phyloP scores from a whole-genome alignment of 2,888 invertebrate genomes.

The Erebia epiphron region DNA sequence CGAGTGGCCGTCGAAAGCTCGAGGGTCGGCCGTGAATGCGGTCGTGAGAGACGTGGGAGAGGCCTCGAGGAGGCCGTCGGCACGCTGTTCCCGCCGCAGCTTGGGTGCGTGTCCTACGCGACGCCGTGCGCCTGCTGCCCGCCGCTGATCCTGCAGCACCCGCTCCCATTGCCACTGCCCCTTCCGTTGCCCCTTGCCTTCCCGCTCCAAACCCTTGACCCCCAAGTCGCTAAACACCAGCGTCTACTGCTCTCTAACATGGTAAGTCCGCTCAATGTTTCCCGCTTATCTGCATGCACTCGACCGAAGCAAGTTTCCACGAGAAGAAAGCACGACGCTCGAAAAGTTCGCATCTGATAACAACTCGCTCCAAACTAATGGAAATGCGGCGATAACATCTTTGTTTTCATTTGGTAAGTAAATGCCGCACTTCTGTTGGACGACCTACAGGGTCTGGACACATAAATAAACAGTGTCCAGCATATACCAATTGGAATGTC shows the following conservation, averaged over 20 bases:
- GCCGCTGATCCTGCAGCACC: conserved; percentile 76
- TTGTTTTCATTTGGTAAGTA: conserved; percentile 49
- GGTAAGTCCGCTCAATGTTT: conserved; percentile 64
- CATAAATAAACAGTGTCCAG: conserved; percentile 54
- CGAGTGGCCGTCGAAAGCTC: conserved; percentile 68
- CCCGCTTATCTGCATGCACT: conserved; percentile 51
- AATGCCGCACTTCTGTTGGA: conserved; percentile 49
- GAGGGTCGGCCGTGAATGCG: conserved; percentile 78
- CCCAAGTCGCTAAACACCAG: conserved; percentile 79
- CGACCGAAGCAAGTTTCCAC: conserved; percentile 55
- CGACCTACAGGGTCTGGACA: conserved; percentile 55
- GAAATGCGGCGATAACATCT: conserved; percentile 58
- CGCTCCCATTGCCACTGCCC: conserved; percentile 72
- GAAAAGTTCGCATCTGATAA: conserved; percentile 68
- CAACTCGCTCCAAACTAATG: conserved; percentile 59
- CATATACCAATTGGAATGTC: not conserved
- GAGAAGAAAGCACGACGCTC: conserved; percentile 53
- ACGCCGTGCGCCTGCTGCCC: conserved; percentile 80
- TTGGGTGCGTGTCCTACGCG: conserved; percentile 82
- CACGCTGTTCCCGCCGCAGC: conserved; percentile 83
- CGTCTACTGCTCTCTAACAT: conserved; percentile 82
- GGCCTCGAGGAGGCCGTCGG: conserved; percentile 82
- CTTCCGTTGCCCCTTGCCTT: conserved; percentile 76
- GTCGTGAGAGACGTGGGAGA: conserved; percentile 76
- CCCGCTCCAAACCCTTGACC: conserved; percentile 77